Percentiles rank a stretch among this genome's conserved stretches.
Evolutionary conservation across 2,797 vertebrate genomes (phyloP).

Genomic region (Tarsius wallacei): DNA sequence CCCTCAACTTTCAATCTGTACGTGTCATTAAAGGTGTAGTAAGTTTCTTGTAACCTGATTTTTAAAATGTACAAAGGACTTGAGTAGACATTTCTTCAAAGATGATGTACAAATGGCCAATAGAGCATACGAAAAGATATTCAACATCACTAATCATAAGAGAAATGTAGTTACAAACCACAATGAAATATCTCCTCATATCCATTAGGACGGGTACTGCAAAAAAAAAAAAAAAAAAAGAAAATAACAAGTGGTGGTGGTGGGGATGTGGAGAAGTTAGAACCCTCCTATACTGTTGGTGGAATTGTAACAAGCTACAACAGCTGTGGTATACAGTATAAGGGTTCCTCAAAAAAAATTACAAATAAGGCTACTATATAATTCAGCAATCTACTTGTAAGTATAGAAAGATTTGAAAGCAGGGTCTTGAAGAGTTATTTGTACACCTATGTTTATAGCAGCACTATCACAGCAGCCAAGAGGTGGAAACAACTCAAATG

Average conservation of each 20-base stretch:
- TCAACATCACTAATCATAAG: neutral
- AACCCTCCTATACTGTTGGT: neutral
- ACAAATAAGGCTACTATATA: neutral
- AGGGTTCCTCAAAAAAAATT: neutral
- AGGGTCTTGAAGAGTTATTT: neutral
- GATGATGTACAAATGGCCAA: neutral
- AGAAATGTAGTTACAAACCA: neutral
- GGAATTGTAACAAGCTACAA: neutral
- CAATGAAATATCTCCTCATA: neutral
- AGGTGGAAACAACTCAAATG: neutral
- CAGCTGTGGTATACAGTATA: neutral
- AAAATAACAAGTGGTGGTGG: neutral
- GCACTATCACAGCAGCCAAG: neutral
- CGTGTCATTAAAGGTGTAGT: too few species aligned
- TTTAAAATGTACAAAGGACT: neutral
- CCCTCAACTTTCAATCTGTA: too few species aligned
- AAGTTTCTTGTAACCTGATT: too few species aligned
- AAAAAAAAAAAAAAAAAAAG: neutral
- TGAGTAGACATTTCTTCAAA: constrained; percentile 17
- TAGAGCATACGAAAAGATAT: neutral
- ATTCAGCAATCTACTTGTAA: neutral
- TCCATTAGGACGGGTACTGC: neutral
- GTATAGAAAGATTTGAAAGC: neutral
- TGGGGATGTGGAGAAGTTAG: neutral
- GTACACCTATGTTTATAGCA: neutral